Evolutionary conservation across 2,113 vertebrate genomes (phyloP), one percentile per base, ranked within the genome.

Genomic region (Phyllopteryx taeniolatus): DNA sequence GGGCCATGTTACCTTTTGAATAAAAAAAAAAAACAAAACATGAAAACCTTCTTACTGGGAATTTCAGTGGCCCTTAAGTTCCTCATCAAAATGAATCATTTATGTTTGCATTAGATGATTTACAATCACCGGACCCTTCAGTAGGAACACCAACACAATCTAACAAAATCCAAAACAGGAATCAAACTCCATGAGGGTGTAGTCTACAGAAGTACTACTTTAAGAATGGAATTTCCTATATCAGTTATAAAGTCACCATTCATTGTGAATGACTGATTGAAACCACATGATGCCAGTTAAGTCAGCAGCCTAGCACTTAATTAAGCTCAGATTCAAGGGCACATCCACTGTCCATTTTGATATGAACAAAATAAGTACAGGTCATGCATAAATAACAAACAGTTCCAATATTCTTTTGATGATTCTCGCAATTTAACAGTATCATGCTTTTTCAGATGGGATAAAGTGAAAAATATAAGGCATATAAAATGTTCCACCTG

Each of bases 201-300:
- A 27, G 27, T 27, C 27, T 27, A 27, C 11, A 43, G 14, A 15
- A 63, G 61, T 6, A 53, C 17, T 8, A 64, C 8, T 33, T n/a
- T 27, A 27, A 27, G 42, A 63, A 42, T 15, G 44, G 4, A 31
- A 60, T 68, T 12, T 54, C 35, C 19, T 61, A 22, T 39, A 73
- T 74, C 19, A 67, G 20, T 72, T 4, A 87, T 86, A 78, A 77
- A 77, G 64, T 59, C 1, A 67, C 47, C 35, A 74, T 56, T 67
- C 64, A 44, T n/a, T 15, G 65, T 39, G 68, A 59, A 19, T 22
- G 61, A 20, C 43, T 31, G 42, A 66, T 11, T 44, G 14, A 84
- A 74, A 64, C 31, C 90, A 85, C 86, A 75, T 89, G 88, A 90
- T 68, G 49, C 3, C 62, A 63, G 19, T 66, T 54, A 71, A 67